Percentiles rank a stretch among this genome's conserved stretches.
Evolutionary conservation across 2,113 vertebrate species (phyloP).

Genomic region (Chaetorhynchus papuensis): DNA sequence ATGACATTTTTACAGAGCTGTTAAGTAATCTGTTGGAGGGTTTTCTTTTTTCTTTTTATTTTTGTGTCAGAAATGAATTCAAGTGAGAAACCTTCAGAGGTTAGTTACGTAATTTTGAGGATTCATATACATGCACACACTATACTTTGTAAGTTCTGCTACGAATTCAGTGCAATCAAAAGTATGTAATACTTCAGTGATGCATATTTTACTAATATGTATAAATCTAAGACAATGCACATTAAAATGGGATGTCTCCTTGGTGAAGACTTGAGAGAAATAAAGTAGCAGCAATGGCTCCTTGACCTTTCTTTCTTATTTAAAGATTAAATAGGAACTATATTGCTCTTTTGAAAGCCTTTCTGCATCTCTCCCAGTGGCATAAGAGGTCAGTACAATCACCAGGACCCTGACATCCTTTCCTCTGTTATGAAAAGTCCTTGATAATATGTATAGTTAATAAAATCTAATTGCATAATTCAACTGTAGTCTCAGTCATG

Average conservation of each 20-base stretch:
- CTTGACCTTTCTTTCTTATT: conserved; percentile 35
- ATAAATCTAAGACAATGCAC: neutral
- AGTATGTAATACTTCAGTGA: neutral
- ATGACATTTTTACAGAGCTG: neutral
- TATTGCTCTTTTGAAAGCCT: conserved; percentile 38
- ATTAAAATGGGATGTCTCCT: neutral
- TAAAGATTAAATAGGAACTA: conserved; percentile 37
- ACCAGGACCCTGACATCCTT: conserved; percentile 12
- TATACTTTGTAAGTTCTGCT: neutral
- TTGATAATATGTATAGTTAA: conserved; percentile 28
- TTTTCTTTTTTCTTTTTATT: neutral
- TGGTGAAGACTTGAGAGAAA: conserved; percentile 21
- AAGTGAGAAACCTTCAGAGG: neutral
- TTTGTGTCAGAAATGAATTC: neutral
- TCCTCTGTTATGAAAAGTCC: conserved; percentile 19
- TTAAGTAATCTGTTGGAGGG: neutral
- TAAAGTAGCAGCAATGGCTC: neutral
- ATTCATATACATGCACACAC: neutral
- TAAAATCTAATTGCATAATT: conserved; percentile 52
- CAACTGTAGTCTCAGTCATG: neutral
- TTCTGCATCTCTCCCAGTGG: conserved; percentile 7
- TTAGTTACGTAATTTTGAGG: neutral
- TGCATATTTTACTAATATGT: neutral
- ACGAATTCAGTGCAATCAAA: neutral
- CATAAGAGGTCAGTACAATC: conserved; percentile 27